Base-by-base conservation (phyloP, 2,113 vertebrate genomes). In the Phyllostomus hastatus region DNA sequence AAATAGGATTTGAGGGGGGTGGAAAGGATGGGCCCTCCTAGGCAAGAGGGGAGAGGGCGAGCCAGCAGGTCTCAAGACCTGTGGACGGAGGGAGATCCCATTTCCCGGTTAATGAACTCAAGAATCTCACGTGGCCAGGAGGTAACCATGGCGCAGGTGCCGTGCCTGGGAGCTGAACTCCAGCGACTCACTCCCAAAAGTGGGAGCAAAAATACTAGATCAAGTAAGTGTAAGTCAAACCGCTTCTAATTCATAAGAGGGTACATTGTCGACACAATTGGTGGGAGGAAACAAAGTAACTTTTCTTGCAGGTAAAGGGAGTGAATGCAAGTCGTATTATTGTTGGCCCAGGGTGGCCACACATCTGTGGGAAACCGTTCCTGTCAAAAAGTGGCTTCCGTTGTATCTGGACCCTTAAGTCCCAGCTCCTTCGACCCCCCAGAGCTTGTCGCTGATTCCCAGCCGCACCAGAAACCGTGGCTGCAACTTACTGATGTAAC, bases 41-140 rank as follows among this genome's bases (percentile, higher is more conserved):
- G 96, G 95, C 93, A 69, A 96, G 97, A 98, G 86, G 78, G 85
- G 95, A 95, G 97, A 97, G 94, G 83, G 92, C 82, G 38, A 79
- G 96, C 95, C 93, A 96, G 97, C 93, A 96, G 97, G 96, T 98
- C 97, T 97, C 92, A 85, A 93, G 96, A 97, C 87, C 97, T 97
- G 97, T 97, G 97, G 97, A 98, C 97, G 96, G 97, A 96, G 75
- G 75, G 91, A 97, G 97, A 96, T 94, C 87, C 88, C 86, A 38
- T 97, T 98, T 96, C 0, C 2, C 41, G 69, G 28, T 57, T 91
- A 97, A 97, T 96, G 82, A 98, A 96, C 90, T 61, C 43, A 91
- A 97, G 3, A 50, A 89, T 97, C 90, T 95, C 22, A 83, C 50
- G 52, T 3, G n/a, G 33, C 10, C 0, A 2, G 75, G 48, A 50